phyloP scores from a whole-genome alignment of 2,888 invertebrate genomes.

The Cecidostiba fungosa region DNA sequence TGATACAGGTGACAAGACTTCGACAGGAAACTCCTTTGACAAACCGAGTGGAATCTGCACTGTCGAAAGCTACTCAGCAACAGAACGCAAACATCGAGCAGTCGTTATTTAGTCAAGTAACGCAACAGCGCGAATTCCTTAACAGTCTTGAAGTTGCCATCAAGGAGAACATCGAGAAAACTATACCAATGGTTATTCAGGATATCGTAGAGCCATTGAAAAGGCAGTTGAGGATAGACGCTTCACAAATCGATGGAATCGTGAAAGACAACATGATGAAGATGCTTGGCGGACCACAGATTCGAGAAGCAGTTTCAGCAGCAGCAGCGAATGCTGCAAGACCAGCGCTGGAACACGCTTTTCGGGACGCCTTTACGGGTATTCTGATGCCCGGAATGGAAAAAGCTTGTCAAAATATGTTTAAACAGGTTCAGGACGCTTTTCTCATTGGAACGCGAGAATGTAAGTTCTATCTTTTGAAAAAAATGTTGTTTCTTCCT shows the following conservation, averaged over 20 bases:
- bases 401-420: conserved; percentile 91
- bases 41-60: conserved; percentile 72
- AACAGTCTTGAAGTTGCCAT: conserved; percentile 78
- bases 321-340: conserved; percentile 87
- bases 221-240: conserved; percentile 82
- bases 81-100: conserved; percentile 74
- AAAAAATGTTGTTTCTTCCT: conserved; percentile 61
- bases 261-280: conserved; percentile 91
- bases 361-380: conserved; percentile 89
- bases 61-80: conserved; percentile 73
- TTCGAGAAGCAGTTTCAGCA: conserved; percentile 88
- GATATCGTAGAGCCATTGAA: conserved; percentile 88
- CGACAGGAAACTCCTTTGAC: conserved; percentile 71
- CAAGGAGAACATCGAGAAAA: conserved; percentile 80
- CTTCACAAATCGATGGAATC: conserved; percentile 85
- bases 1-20: conserved; percentile 63
- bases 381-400: conserved; percentile 93
- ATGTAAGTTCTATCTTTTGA: conserved; percentile 84
- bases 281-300: conserved; percentile 86
- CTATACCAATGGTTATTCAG: conserved; percentile 83
- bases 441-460: conserved; percentile 95
- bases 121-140: conserved; percentile 74
- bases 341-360: conserved; percentile 88
- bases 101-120: conserved; percentile 71
- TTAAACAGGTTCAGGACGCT: conserved; percentile 93